Evolutionary conservation across 2,797 vertebrate species (phyloP).

Genomic region (Darevskia nairensis): DNA sequence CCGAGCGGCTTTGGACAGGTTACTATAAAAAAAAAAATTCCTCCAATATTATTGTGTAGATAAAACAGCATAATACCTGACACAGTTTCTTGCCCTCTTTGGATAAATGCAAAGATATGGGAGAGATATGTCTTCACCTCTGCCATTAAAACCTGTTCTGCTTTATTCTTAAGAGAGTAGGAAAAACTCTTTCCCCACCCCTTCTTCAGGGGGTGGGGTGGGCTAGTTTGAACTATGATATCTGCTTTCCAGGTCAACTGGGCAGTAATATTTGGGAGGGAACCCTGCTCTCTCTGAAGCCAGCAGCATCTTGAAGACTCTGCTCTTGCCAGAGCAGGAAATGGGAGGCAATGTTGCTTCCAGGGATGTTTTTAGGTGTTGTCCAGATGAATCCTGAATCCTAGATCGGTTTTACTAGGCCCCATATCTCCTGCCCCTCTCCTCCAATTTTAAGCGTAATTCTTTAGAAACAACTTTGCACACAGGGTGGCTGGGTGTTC

Average conservation of each 20-base stretch:
- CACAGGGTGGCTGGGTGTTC: neutral
- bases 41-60: neutral
- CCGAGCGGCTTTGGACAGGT: neutral
- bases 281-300: too few relatives aligned
- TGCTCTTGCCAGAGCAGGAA: neutral
- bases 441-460: too few relatives aligned
- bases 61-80: neutral
- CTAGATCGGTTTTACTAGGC: too few relatives aligned
- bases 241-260: neutral
- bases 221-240: neutral
- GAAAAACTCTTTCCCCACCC: neutral
- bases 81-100: neutral
- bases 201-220: neutral
- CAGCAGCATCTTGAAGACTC: neutral
- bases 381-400: too few relatives aligned
- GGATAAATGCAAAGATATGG: neutral
- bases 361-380: too few relatives aligned
- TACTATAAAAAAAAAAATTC: too few relatives aligned
- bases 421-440: too few relatives aligned
- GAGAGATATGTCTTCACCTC: neutral
- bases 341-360: neutral
- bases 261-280: neutral
- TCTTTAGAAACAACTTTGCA: too few relatives aligned
- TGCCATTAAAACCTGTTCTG: neutral
- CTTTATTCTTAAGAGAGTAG: neutral